Evolutionary conservation across 2,797 vertebrate species (phyloP), one percentile per base, ranked within the genome.

Genomic region (Poecilia wingei): DNA sequence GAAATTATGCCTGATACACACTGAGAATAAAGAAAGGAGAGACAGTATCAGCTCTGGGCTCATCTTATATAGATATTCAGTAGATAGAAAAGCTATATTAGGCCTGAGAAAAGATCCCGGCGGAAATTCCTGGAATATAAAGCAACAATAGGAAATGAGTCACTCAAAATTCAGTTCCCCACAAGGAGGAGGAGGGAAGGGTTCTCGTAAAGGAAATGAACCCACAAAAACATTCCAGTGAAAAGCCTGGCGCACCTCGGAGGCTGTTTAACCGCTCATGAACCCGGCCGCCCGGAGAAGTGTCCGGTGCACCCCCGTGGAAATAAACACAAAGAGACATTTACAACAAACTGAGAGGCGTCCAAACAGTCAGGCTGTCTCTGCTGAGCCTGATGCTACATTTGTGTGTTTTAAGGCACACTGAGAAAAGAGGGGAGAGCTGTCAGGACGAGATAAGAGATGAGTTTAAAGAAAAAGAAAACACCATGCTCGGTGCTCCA

Each of bases 71-170:
- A 78, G 84, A 90, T 75, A 80, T 33, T 49, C 41, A 49, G 76
- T 39, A 74, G 88, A 92, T 89, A 84, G 80, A 86, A 87, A 33
- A 86, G 78, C 28, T n/a, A 87, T 89, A 91, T 91, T 82, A 87
- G 79, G 78, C 79, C 72, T 33, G 3, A 78, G 80, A 88, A 86
- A 84, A 83, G 77, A 88, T 81, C 70, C 89, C 92, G 88, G 90
- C 86, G 84, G 69, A 79, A 88, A 87, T 90, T 88, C 86, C 80
- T 86, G 87, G 81, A 90, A 87, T 82, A 93, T 83, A 89, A 91
- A 90, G 87, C 16, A 8, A 82, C 68, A 90, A 89, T 73, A 82
- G 92, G 91, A 93, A 92, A 93, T 93, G 91, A 93, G 86, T 94
- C 91, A 92, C 78, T 79, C 83, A 89, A 85, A 86, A 82, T 87